These are phyloP conservation scores for Capromys pilorides DNA, from an alignment of 2,797 vertebrate species.

Conservation along the genomic window DNA sequence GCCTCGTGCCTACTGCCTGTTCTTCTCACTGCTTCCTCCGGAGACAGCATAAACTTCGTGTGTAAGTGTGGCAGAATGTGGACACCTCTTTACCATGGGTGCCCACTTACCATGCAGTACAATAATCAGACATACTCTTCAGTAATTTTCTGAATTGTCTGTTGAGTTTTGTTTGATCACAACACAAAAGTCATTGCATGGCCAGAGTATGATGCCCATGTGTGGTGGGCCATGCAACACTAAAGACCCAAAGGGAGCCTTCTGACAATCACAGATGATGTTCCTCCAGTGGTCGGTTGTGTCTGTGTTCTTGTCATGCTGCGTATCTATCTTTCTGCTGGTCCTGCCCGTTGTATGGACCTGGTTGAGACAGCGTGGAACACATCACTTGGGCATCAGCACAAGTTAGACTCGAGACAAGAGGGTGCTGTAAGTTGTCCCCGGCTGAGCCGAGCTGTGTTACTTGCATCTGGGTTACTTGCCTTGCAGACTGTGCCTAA, in stretches of 20 bases:
- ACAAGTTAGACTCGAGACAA: background rate
- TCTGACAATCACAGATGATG: background rate
- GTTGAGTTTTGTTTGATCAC: background rate
- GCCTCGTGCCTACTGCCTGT: background rate
- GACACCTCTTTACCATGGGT: background rate
- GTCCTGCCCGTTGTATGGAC: background rate
- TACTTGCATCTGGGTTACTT: conserved; percentile 59
- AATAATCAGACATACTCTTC: background rate
- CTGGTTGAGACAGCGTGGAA: background rate
- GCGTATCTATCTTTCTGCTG: background rate
- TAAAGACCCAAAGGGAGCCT: background rate
- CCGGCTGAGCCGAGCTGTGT: conserved; percentile 56
- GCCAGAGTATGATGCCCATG: background rate
- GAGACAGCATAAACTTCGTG: background rate
- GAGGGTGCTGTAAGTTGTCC: background rate
- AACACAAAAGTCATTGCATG: conserved; percentile 20
- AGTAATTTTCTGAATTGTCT: background rate
- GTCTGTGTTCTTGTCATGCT: background rate
- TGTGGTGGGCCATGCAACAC: background rate
- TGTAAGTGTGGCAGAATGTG: conserved; percentile 1
- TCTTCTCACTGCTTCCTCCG: background rate
- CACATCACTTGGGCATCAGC: background rate
- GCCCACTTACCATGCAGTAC: background rate
- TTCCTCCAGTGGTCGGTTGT: background rate
- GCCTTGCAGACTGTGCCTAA: conserved; percentile 91